These are phyloP conservation scores for Naso thynnoides DNA, from an alignment of 2,797 vertebrate species.

Conservation along the genomic window DNA sequence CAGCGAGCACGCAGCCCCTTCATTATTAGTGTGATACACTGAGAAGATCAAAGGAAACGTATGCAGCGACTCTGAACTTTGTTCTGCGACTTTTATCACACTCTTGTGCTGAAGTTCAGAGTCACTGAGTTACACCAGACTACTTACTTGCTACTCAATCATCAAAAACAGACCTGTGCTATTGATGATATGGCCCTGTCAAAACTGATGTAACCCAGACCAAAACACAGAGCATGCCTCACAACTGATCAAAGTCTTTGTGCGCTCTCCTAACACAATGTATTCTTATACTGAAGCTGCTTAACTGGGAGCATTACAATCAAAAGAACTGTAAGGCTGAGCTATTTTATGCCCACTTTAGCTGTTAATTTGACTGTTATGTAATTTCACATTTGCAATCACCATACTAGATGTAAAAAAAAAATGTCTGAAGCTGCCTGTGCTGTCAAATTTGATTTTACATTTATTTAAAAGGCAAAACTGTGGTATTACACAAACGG, in stretches of 20 bases:
- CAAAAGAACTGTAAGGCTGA: not conserved
- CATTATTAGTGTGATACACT: constrained; percentile 53
- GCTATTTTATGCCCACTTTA: constrained; percentile 12
- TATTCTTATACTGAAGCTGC: constrained; percentile 5
- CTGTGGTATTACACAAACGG: too few species aligned
- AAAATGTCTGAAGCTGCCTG: too few species aligned
- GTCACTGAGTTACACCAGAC: constrained; percentile 35
- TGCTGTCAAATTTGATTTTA: too few species aligned
- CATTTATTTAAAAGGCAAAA: too few species aligned
- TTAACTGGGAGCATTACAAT: constrained; percentile 10
- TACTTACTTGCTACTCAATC: constrained; percentile 51
- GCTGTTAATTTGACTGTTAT: constrained; percentile 19
- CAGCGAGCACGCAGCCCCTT: constrained; percentile 34
- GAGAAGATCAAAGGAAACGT: constrained; percentile 66
- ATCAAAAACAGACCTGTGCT: constrained; percentile 50
- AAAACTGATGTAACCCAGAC: constrained; percentile 56
- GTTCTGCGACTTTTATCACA: constrained; percentile 39
- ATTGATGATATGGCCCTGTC: constrained; percentile 54
- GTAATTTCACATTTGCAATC: not conserved
- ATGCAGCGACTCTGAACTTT: constrained; percentile 52
- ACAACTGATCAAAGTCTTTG: constrained; percentile 58
- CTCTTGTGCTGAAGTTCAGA: constrained; percentile 39
- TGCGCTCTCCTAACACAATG: constrained; percentile 18
- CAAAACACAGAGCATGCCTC: constrained; percentile 40
- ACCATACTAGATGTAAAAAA: too few species aligned